phyloP scores from a whole-genome alignment of 2,113 vertebrate genomes.

The Microcebus tavaratra region DNA sequence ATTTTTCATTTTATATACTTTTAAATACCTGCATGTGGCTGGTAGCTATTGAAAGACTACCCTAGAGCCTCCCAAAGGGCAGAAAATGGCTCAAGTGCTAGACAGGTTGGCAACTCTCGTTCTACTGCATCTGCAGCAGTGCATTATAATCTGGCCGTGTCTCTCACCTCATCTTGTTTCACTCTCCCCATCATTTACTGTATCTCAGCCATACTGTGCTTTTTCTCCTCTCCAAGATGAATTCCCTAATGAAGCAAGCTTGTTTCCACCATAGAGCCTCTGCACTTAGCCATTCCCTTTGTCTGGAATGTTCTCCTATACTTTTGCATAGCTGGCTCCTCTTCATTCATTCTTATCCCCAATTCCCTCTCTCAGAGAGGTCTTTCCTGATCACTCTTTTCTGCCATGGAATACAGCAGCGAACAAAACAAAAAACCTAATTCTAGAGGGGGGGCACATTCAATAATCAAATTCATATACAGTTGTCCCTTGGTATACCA shows the following conservation, averaged over 20 bases:
- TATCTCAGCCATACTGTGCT: neutral
- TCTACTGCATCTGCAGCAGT: neutral
- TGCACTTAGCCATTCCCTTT: neutral
- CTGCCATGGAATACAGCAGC: neutral
- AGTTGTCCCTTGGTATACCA: neutral
- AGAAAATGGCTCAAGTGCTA: neutral
- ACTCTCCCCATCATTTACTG: neutral
- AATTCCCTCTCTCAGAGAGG: neutral
- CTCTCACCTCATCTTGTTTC: neutral
- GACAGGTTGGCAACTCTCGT: neutral
- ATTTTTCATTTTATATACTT: neutral
- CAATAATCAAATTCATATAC: neutral
- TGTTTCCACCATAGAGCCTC: neutral
- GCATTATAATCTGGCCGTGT: too few relatives aligned
- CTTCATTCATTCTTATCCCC: neutral
- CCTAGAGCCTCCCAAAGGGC: neutral
- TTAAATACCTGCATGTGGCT: neutral
- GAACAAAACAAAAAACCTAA: neutral
- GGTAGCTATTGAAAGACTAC: neutral
- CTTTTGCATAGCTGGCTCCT: neutral
- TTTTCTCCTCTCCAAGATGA: neutral
- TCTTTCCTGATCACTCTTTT: neutral
- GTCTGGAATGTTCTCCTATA: neutral
- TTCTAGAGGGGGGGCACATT: neutral
- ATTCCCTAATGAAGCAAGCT: neutral